Conservation (phyloP, 2,888 invertebrate species). For the Lomographa bimaculata region DNA sequence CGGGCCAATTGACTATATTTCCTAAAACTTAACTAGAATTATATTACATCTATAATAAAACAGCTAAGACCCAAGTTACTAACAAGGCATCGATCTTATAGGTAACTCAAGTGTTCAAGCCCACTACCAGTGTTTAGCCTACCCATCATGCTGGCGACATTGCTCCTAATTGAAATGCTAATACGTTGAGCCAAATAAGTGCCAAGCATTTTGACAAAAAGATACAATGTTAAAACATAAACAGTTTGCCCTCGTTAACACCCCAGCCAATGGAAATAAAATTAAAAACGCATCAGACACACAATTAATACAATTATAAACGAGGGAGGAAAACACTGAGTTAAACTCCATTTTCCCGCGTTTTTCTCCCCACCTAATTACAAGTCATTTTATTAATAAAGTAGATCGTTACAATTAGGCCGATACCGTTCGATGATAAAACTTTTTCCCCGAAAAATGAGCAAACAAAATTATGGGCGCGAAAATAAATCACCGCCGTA, state of each 20-base stretch:
- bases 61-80: no score
- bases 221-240: no score
- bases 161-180: no score
- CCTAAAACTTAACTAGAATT: no score
- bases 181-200: no score
- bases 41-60: no score
- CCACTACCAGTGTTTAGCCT: no score
- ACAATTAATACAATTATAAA: conserved; percentile 77
- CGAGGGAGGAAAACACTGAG: conserved; percentile 69
- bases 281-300: conserved; percentile 51
- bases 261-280: conserved; percentile 31
- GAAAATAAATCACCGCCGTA: conserved; percentile 27
- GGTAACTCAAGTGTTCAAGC: no score
- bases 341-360: conserved; percentile 71
- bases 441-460: conserved; percentile 20
- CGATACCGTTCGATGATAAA: conserved; percentile 39
- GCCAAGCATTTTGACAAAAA: no score
- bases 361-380: conserved; percentile 80
- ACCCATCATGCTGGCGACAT: no score
- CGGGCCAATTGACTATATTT: no score
- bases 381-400: conserved; percentile 78
- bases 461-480: conserved; percentile 29
- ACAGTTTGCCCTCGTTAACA: conserved; percentile 20
- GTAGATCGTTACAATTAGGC: conserved; percentile 72
- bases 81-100: no score